Evolutionary conservation across 2,113 vertebrate genomes (phyloP), one percentile per base, ranked within the genome.

Genomic region (Gavialis gangeticus): DNA sequence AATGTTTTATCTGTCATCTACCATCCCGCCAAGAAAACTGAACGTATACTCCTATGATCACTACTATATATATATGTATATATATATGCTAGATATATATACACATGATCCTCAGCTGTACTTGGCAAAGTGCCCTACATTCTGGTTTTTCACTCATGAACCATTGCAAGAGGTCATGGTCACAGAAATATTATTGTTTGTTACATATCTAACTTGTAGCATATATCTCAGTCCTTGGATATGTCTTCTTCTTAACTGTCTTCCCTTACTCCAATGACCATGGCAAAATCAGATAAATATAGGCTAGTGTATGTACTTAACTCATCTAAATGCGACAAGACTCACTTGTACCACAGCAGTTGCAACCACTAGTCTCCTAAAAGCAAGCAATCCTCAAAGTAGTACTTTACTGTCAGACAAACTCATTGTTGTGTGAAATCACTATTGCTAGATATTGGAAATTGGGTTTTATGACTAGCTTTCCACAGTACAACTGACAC

Each of bases 371-470:
- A 90, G 82, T 55, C 78, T 91, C 18, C 16, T 93, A 80, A 93
- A 96, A 95, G 69, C n/a, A 67, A n/a, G n/a, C 37, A 64, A 54
- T 57, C 62, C 57, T 87, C 46, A 89, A 92, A 92, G 85, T 2
- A 76, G 57, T 92, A 84, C 37, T 88, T 63, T 95, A 79, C 25
- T 56, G 12, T 62, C 1, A 34, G 73, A 89, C 56, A 82, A 75
- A 15, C 13, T 85, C 37, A 87, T 85, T 54, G 71, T 19, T 88
- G 79, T 81, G 79, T 84, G 58, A 91, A 46, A 87, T 79, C 85
- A 64, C 4, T 82, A 25, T 88, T 94, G 89, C 88, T 92, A 81
- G 78, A 94, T 25, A 76, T 57, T 57, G 85, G 91, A 92, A 91
- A 76, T 57, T 67, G 77, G 94, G 64, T 67, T 67, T 67, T n/a